These are phyloP conservation scores for Pavo muticus DNA, from an alignment of 2,113 vertebrate species.

Conservation along the genomic window DNA sequence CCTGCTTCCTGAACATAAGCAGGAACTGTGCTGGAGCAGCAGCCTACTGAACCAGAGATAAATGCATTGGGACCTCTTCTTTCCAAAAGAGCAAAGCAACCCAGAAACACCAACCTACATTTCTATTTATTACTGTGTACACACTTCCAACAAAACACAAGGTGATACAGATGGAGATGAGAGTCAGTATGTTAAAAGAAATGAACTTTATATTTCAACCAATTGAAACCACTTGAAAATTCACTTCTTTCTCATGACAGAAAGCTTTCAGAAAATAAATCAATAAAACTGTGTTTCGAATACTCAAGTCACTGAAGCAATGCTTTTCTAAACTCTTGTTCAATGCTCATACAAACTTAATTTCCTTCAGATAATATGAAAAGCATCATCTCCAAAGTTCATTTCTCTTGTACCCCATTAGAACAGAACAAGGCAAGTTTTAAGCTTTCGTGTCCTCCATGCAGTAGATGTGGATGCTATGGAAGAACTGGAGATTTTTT, in stretches of 20 bases:
- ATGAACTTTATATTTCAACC: not conserved
- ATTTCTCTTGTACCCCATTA: not conserved
- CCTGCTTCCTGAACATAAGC: not conserved
- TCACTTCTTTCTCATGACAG: not conserved
- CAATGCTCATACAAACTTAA: not conserved
- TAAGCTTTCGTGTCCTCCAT: not conserved
- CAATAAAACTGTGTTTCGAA: not conserved
- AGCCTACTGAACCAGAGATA: not conserved
- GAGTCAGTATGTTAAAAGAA: not conserved
- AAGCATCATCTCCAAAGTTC: not conserved
- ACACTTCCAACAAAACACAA: not conserved
- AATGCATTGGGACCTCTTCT: not conserved
- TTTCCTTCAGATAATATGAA: not conserved
- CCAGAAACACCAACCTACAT: not conserved
- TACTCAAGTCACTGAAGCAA: not conserved
- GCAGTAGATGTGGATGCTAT: rapidly evolving
- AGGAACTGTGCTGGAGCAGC: not conserved
- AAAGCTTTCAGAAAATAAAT: not conserved
- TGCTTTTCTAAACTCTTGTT: not conserved
- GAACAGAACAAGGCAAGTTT: not conserved
- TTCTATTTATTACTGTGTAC: not conserved
- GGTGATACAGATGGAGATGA: not conserved
- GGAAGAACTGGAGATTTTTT: not conserved
- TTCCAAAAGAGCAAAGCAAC: not conserved
- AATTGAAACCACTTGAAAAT: not conserved